phyloP scores from a whole-genome alignment of 2,113 vertebrate genomes.

The Beaufortia kweichowensis region DNA sequence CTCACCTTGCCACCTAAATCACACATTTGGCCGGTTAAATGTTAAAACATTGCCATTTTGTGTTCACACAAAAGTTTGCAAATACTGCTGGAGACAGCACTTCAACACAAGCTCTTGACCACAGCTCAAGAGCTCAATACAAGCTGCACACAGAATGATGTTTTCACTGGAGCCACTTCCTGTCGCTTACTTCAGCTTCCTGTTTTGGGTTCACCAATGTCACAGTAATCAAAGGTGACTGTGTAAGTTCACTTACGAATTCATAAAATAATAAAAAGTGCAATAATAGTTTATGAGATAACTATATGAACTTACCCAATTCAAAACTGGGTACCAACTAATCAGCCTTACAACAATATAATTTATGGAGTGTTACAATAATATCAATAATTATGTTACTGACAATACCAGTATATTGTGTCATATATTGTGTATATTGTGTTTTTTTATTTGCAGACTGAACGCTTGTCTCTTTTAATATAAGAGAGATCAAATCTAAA shows the following conservation, averaged over 20 bases:
- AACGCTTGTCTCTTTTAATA: too few species aligned
- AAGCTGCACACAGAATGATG: neutral
- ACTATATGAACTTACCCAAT: too few species aligned
- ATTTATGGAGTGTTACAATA: too few species aligned
- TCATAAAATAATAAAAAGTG: neutral
- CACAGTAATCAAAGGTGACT: neutral
- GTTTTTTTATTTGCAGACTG: too few species aligned
- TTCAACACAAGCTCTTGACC: conserved; percentile 23
- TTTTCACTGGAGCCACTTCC: conserved; percentile 20
- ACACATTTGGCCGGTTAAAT: conserved; percentile 21
- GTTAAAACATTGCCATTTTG: neutral
- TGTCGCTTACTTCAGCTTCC: conserved; percentile 1
- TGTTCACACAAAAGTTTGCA: neutral
- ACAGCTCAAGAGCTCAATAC: conserved; percentile 23
- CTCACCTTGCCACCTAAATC: conserved; percentile 19
- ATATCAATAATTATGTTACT: too few species aligned
- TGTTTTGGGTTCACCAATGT: neutral
- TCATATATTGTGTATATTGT: too few species aligned
- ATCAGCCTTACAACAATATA: too few species aligned
- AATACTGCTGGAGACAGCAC: conserved; percentile 29
- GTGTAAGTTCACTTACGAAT: neutral
- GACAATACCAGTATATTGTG: too few species aligned
- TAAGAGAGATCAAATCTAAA: neutral
- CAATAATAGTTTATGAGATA: neutral
- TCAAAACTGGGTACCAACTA: too few species aligned